Evolutionary conservation across 2,113 vertebrate species (phyloP).

Genomic region (Charadrius vociferus): DNA sequence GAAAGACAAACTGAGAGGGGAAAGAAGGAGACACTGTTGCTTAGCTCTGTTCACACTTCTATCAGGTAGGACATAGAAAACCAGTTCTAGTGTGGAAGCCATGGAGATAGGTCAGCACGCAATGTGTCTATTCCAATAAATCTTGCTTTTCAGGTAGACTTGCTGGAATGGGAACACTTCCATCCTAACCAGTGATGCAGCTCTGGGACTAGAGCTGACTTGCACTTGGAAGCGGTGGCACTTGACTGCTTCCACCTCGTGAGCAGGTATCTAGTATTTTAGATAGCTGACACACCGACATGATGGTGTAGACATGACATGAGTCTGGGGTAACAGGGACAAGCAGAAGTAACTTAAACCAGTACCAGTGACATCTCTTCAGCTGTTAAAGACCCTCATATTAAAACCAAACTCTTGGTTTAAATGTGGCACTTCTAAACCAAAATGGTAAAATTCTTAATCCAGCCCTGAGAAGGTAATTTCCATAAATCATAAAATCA

Average conservation of each 20-base stretch:
- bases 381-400: background rate
- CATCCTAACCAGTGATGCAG: background rate
- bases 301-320: background rate
- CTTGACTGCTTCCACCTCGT: background rate
- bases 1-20: background rate
- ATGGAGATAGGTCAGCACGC: background rate
- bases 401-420: background rate
- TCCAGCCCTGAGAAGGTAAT: background rate
- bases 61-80: background rate
- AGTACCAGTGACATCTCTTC: background rate
- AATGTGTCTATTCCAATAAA: background rate
- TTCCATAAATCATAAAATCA: background rate
- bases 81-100: background rate
- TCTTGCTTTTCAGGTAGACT: background rate
- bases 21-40: background rate
- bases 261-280: background rate
- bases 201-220: background rate
- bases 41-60: background rate
- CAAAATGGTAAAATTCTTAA: background rate
- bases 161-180: background rate
- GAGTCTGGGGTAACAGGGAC: background rate
- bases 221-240: background rate
- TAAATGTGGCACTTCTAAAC: background rate
- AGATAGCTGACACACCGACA: background rate
- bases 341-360: background rate